Evolutionary conservation across 2,113 vertebrate genomes (phyloP), one percentile per base, ranked within the genome.

Genomic region (Sinocyclocheilus anshuiensis): DNA sequence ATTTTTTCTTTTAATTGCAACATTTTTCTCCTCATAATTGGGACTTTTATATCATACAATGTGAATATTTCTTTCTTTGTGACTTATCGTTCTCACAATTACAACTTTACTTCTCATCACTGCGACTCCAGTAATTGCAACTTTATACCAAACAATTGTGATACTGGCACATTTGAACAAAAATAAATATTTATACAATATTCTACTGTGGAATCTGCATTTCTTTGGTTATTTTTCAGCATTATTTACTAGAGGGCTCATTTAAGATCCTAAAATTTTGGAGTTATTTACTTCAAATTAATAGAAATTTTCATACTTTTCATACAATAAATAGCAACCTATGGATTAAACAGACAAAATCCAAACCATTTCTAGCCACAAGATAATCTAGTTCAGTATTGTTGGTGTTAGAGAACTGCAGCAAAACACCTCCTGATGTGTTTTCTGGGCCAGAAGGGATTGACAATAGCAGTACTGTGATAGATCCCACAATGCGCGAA

Each of bases 301-400:
- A 45, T 45, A 10, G 13, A 33, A 33, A 69, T 69, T 69, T 33
- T 26, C 15, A 18, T 69, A 69, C 2, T 8, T 69, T 69, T 33
- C 26, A 33, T 24, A 33, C 65, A 69, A 33, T 67, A 33, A 29
- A 67, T 67, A 67, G 13, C 26, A 39, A 22, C 8, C 69, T 42
- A 11, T 39, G 33, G 33, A 72, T 42, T 22, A 42, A 55, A 29
- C 36, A 67, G 75, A 61, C 57, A 33, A 65, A 84, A 48, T 65
- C 63, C 39, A 65, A 78, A 69, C 12, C 59, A 50, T 36, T 79
- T 84, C 33, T 72, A 26, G 48, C 15, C 26, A 36, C 11, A 9
- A 75, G 15, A 77, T 75, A 77, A 84, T 50, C 74, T 65, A 45
- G 50, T 72, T 65, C 48, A 72, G 65, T 69, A 16, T 42, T 42